Evolutionary conservation across 2,888 invertebrate genomes (phyloP), one percentile per base, ranked within the genome.

Genomic region (Lottia gigantea): DNA sequence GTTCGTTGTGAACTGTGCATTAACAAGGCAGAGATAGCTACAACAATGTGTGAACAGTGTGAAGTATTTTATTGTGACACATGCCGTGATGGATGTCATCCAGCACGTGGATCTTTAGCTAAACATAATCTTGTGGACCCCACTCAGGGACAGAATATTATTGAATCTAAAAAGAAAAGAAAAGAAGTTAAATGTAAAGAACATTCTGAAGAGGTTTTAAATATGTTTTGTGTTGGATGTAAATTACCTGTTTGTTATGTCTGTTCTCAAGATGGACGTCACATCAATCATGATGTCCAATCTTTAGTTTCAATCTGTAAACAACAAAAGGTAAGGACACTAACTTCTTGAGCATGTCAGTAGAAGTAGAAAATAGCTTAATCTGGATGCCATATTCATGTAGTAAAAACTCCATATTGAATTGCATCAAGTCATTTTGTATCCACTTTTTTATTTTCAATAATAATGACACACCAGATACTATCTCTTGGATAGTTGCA

Each of bases 61-160:
- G 89, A 96, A 80, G 91, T 92, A 71, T 92, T 95, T 79, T 99
- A 98, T 89, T 98, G 98, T 89, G 95, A 95, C 74, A 91, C 92
- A 67, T 99, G 98, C 88, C 92, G 95, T 25, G 96, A 96, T 82
- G 92, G 94, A 66, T 96, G 97, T 90, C 98, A 98, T 89, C 98
- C 98, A 3, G 92, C 93, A 11, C 92, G 97, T 31, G 98, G 98
- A 0, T 97, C 98, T 0, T 90, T 98, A 80, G 96, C 97, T 65
- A 94, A 95, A 85, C 98, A 98, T 87, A 94, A 93, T 80, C 90
- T 98, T 79, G 91, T 93, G 72, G 92, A 94, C 80, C 93, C 94
- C 4, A 82, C 85, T 11, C 92, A 92, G 72, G 93, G 93, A 76
- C 90, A 90, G 86, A 77, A 78, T 45, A 75, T 84, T 62, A 76